These are phyloP conservation scores for Ophonus ardosiacus DNA, from an alignment of 2,888 invertebrate species.

Conservation along the genomic window DNA sequence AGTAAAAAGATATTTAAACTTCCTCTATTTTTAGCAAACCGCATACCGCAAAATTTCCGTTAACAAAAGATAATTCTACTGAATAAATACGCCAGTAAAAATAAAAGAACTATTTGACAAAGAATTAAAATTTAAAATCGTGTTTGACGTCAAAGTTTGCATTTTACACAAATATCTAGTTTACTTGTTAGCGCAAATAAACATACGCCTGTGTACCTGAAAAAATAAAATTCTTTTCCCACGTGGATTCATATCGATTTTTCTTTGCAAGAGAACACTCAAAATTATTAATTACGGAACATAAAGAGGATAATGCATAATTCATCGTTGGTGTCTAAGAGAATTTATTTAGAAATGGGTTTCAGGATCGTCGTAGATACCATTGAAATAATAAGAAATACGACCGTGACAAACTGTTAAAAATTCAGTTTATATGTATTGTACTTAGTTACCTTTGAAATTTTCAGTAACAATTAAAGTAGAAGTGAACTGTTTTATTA, in stretches of 20 bases:
- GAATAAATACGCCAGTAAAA: neutral
- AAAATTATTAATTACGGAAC: conserved; percentile 31
- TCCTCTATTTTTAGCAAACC: conserved; percentile 1
- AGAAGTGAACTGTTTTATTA: too few relatives aligned
- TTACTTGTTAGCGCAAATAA: conserved; percentile 2
- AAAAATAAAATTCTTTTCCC: conserved; percentile 25
- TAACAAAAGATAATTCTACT: neutral
- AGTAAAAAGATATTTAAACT: neutral
- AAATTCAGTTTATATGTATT: too few relatives aligned
- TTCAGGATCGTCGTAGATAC: neutral
- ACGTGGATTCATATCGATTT: conserved; percentile 45
- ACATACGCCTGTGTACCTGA: conserved; percentile 6
- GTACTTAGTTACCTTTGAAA: too few relatives aligned
- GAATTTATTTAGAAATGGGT: neutral
- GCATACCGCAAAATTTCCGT: conserved; percentile 24
- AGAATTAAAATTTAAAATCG: conserved; percentile 21
- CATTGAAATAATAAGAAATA: too few relatives aligned
- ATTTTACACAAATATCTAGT: conserved; percentile 20
- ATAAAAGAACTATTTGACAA: conserved; percentile 12
- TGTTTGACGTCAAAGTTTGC: conserved; percentile 30
- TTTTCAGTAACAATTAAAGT: too few relatives aligned
- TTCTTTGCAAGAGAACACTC: conserved; percentile 17
- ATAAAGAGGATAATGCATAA: conserved; percentile 1
- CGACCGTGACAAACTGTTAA: too few relatives aligned
- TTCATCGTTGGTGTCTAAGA: neutral